These are phyloP conservation scores for Oncorhynchus kisutch DNA, from an alignment of 2,113 vertebrate species.

Conservation along the genomic window DNA sequence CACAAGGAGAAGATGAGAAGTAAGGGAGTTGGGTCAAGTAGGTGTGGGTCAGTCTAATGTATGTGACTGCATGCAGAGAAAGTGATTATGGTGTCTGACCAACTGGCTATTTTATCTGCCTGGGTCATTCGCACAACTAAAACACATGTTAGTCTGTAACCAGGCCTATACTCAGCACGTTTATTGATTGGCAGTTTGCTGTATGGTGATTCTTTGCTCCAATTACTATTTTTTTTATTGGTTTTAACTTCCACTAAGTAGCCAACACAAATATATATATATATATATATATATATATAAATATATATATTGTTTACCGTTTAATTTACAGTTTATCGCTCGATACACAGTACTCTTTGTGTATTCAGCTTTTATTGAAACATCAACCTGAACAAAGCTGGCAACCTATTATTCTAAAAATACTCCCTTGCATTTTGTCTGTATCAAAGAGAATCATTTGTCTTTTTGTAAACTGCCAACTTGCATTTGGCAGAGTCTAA, in stretches of 20 bases:
- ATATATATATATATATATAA: neutral
- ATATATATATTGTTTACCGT: neutral
- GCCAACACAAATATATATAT: too few species aligned
- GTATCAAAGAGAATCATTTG: conserved; percentile 73
- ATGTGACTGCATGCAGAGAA: neutral
- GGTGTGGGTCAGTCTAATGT: neutral
- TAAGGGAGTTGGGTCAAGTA: neutral
- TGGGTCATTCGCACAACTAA: too few species aligned
- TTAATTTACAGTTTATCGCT: neutral
- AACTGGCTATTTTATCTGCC: too few species aligned
- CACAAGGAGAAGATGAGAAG: neutral
- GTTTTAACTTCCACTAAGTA: too few species aligned
- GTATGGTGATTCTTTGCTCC: too few species aligned
- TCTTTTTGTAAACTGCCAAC: conserved; percentile 76
- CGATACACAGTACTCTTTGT: conserved; percentile 43
- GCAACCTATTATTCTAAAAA: conserved; percentile 71
- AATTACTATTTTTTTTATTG: too few species aligned
- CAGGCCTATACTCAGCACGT: too few species aligned
- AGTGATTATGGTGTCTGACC: neutral
- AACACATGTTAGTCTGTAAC: too few species aligned
- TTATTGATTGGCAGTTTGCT: too few species aligned
- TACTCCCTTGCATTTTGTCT: conserved; percentile 73
- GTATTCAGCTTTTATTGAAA: conserved; percentile 24
- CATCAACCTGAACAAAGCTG: conserved; percentile 73
- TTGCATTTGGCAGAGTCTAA: conserved; percentile 69